Evolutionary conservation across 2,113 vertebrate species (phyloP).

Genomic region (Callionymus lyra): DNA sequence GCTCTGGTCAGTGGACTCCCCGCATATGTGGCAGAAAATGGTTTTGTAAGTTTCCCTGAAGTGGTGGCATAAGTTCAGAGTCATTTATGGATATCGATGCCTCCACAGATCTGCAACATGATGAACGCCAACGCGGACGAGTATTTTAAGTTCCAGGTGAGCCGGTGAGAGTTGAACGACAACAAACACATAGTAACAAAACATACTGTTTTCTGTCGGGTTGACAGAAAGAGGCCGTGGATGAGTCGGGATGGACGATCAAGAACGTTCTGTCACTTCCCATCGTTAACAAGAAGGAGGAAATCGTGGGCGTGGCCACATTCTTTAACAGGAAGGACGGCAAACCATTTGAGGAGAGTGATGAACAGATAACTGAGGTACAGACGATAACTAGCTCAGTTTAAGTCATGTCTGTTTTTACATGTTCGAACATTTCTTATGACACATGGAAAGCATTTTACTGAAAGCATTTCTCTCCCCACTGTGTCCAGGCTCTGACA

Average conservation of each 20-base stretch:
- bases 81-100: not conserved
- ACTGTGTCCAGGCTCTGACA: constrained; percentile 72
- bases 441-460: too few species aligned
- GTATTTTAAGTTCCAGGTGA: constrained; percentile 84
- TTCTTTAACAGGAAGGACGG: constrained; percentile 89
- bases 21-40: constrained; percentile 85
- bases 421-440: too few species aligned
- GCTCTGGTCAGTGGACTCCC: constrained; percentile 81
- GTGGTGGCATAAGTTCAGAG: not conserved
- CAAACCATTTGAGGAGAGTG: constrained; percentile 84
- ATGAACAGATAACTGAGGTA: constrained; percentile 87
- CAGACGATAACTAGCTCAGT: too few species aligned
- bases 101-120: constrained; percentile 84
- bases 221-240: constrained; percentile 78
- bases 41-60: constrained; percentile 76
- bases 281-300: constrained; percentile 96
- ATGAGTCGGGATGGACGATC: constrained; percentile 79
- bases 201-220: not conserved
- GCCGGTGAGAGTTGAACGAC: too few species aligned
- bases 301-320: constrained; percentile 86
- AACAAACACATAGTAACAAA: not conserved
- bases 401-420: too few species aligned
- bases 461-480: too few species aligned
- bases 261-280: constrained; percentile 88
- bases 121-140: constrained; percentile 81